These are phyloP conservation scores for Myotis vivesi DNA, from an alignment of 2,797 vertebrate species.

Conservation along the genomic window DNA sequence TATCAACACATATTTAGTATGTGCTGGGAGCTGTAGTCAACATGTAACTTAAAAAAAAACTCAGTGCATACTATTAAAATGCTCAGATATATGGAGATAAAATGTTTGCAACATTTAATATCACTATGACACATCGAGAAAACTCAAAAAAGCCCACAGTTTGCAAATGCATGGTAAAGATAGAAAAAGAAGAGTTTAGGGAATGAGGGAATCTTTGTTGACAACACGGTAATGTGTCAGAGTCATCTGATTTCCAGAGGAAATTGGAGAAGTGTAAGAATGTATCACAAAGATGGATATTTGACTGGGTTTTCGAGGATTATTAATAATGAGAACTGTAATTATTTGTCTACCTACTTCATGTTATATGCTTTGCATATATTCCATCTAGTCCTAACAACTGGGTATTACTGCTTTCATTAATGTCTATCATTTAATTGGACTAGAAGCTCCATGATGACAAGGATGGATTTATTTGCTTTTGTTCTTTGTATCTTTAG, in stretches of 20 bases:
- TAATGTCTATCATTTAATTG: neutral
- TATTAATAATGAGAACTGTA: neutral
- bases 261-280: neutral
- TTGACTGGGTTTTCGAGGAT: neutral
- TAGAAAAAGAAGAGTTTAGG: neutral
- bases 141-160: neutral
- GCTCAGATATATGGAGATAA: neutral
- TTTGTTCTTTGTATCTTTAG: neutral
- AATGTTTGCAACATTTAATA: neutral
- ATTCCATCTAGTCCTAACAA: neutral
- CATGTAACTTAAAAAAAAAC: neutral
- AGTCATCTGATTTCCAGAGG: neutral
- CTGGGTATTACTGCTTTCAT: neutral
- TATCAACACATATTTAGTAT: conserved; percentile 51
- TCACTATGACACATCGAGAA: neutral
- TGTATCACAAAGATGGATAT: neutral
- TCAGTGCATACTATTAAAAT: neutral
- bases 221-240: neutral
- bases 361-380: neutral
- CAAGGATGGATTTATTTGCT: neutral
- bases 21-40: neutral
- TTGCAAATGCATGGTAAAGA: neutral
- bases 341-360: neutral
- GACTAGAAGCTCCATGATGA: neutral
- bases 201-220: neutral